Conservation (phyloP, 2,797 vertebrate genomes). For the Melopsittacus undulatus region DNA sequence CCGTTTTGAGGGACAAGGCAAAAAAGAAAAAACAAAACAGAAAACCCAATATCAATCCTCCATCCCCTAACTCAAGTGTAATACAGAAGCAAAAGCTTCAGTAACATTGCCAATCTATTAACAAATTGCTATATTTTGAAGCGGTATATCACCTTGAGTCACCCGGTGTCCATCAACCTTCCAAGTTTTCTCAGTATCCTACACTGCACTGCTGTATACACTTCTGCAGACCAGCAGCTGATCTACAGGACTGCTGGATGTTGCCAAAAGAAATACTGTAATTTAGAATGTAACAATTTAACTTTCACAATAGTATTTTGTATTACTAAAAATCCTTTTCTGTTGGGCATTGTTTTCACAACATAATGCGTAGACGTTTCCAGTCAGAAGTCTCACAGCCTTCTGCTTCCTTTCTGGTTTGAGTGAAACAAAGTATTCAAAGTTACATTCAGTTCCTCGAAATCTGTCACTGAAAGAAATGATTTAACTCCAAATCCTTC, state of each 20-base stretch:
- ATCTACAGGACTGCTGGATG: background rate
- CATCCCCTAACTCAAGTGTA: background rate
- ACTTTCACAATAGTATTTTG: background rate
- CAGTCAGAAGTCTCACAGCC: background rate
- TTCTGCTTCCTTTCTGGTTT: background rate
- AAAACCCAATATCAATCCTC: background rate
- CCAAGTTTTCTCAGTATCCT: background rate
- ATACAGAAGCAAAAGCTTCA: background rate
- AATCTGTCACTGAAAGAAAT: background rate
- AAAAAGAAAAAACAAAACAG: background rate
- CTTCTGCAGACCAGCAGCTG: background rate
- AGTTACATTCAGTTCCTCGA: background rate
- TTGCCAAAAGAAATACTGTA: background rate
- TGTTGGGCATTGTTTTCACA: background rate
- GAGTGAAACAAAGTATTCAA: background rate
- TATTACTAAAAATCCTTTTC: background rate
- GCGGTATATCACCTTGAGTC: background rate
- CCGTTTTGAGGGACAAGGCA: background rate
- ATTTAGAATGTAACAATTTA: background rate
- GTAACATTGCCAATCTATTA: background rate
- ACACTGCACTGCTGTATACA: accelerated
- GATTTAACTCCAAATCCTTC: background rate
- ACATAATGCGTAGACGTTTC: background rate
- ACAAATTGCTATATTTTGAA: background rate
- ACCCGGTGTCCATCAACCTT: background rate